A percentile compares a stretch with the other conserved stretches of the same genome.
Evolutionary conservation across 2,797 vertebrate genomes (phyloP).

Genomic region (Rhadinocentrus ornatus): DNA sequence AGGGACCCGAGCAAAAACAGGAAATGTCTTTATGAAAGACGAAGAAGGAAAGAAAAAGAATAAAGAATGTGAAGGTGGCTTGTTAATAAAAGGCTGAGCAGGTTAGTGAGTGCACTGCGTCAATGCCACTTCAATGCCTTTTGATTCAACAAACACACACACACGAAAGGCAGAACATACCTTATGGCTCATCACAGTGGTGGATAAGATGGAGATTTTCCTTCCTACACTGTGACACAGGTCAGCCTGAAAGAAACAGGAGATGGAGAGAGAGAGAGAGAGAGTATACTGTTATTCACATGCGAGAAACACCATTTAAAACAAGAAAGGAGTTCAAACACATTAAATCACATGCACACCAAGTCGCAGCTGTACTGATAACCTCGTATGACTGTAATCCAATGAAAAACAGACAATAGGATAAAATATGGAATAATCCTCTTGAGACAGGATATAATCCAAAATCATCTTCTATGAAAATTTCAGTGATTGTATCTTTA

Average conservation of each 20-base stretch:
- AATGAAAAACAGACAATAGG: not conserved
- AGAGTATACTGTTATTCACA: slow-evolving; percentile 30
- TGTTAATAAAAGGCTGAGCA: slow-evolving; percentile 59
- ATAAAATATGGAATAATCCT: not conserved
- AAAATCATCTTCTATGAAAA: slow-evolving; percentile 10
- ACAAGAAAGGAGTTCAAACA: slow-evolving; percentile 12
- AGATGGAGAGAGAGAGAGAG: slow-evolving; percentile 16
- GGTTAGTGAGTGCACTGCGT: slow-evolving; percentile 35
- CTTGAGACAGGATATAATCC: not conserved
- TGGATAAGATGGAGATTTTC: slow-evolving; percentile 29
- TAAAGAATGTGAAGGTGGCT: slow-evolving; percentile 15
- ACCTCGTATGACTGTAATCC: not conserved
- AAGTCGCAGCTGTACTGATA: not conserved
- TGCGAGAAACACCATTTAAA: not conserved
- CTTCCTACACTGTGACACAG: slow-evolving; percentile 36
- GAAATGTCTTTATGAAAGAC: not conserved
- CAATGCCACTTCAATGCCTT: slow-evolving; percentile 45
- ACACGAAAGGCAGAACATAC: slow-evolving; percentile 44
- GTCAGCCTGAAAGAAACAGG: slow-evolving; percentile 34
- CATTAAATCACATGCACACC: not conserved
- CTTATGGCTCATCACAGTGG: slow-evolving; percentile 72
- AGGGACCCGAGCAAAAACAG: slow-evolving; percentile 16
- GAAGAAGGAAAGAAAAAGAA: not conserved
- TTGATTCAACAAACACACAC: slow-evolving; percentile 40
- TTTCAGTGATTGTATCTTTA: slow-evolving; percentile 2